A percentile compares a stretch with the other conserved stretches of the same genome.
These are phyloP conservation scores for Sinosuthora webbiana DNA, from an alignment of 2,113 vertebrate genomes.

Conservation along the genomic window DNA sequence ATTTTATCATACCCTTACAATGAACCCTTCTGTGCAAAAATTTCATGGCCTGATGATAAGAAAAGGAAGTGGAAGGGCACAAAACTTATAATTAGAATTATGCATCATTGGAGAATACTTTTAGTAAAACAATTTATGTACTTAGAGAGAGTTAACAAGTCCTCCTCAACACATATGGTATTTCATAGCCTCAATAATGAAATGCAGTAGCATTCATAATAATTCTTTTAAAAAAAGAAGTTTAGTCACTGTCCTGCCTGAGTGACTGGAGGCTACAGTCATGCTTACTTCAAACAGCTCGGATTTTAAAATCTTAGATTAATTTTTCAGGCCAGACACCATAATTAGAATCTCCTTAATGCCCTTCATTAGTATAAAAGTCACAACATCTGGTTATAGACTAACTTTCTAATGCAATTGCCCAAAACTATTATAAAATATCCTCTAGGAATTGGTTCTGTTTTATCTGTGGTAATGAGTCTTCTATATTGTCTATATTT, in stretches of 20 bases:
- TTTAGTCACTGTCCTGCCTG: background rate
- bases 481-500: background rate
- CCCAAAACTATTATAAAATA: background rate
- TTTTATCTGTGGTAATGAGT: constrained; percentile 26
- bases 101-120: background rate
- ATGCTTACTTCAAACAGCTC: background rate
- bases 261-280: background rate
- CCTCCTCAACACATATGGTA: background rate
- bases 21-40: background rate
- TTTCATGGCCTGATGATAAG: background rate
- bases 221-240: background rate
- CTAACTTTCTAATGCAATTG: constrained; percentile 1
- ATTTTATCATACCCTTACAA: background rate
- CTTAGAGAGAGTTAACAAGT: background rate
- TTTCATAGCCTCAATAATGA: background rate
- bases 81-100: constrained; percentile 1
- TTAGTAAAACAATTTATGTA: background rate
- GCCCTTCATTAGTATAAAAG: constrained; percentile 24
- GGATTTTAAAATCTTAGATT: constrained; percentile 27
- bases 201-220: background rate
- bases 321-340: background rate
- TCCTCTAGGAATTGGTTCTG: background rate
- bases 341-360: constrained; percentile 35
- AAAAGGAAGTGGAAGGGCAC: background rate
- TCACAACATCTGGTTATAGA: constrained; percentile 7